A percentile compares a stretch with the other conserved stretches of the same genome.
Evolutionary conservation across 2,888 invertebrate species (phyloP).

Genomic region (Molorchus minor): DNA sequence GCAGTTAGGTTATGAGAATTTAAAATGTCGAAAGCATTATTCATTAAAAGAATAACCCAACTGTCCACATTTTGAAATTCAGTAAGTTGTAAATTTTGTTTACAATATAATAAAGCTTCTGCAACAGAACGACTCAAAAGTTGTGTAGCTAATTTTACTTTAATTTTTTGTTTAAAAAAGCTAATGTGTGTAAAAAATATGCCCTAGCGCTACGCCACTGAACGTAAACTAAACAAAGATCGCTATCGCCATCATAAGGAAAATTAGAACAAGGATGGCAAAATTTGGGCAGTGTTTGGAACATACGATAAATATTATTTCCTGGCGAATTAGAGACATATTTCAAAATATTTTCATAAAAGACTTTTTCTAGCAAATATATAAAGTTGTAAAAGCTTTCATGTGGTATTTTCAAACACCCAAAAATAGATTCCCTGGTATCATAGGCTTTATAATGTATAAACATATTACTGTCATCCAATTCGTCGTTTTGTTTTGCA

Average conservation of each 20-base stretch:
- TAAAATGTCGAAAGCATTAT: conserved; percentile 2
- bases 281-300: not conserved
- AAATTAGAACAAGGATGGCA: not conserved
- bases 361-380: conserved; percentile 1
- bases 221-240: too few relatives aligned
- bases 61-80: not conserved
- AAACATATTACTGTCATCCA: conserved; percentile 23
- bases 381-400: conserved; percentile 23
- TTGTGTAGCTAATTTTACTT: too few relatives aligned
- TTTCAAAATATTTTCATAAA: not conserved
- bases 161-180: too few relatives aligned
- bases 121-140: not conserved
- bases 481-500: conserved; percentile 7
- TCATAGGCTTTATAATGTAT: conserved; percentile 27
- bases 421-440: conserved; percentile 16
- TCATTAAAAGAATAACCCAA: not conserved
- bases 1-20: not conserved
- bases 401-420: conserved; percentile 24
- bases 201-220: too few relatives aligned
- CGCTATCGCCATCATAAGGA: too few relatives aligned
- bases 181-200: not conserved
- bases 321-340: not conserved
- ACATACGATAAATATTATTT: not conserved
- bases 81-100: not conserved
- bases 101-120: not conserved